A percentile compares a stretch with the other conserved stretches of the same genome.
phyloP scores from a whole-genome alignment of 2,888 invertebrate species.

The Hirtodrosophila duncani region DNA sequence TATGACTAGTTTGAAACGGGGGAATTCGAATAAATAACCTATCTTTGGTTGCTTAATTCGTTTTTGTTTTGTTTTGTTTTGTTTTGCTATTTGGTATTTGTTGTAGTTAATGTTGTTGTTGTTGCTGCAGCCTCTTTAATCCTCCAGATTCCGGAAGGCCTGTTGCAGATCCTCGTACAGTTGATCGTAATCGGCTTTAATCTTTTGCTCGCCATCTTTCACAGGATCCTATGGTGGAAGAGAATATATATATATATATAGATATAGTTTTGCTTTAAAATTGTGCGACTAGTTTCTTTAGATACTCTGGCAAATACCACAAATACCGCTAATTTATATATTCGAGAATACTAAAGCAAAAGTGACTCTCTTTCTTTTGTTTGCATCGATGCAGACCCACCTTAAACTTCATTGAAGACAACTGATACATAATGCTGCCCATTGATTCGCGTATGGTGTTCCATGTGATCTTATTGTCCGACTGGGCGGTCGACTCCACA shows the following conservation, averaged over 20 bases:
- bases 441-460: conserved; percentile 96
- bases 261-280: too few species aligned
- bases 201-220: conserved; percentile 97
- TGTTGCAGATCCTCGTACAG: conserved; percentile 96
- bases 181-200: conserved; percentile 96
- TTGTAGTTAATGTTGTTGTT: conserved; percentile 25
- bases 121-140: conserved; percentile 81
- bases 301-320: too few species aligned
- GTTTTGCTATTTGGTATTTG: conserved; percentile 25
- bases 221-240: conserved; percentile 99
- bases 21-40: conserved; percentile 68
- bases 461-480: conserved; percentile 99
- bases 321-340: too few species aligned
- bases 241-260: too few species aligned
- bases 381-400: too few species aligned
- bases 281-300: too few species aligned
- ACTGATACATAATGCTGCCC: conserved; percentile 95
- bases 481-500: conserved; percentile 97
- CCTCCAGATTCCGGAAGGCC: conserved; percentile 98
- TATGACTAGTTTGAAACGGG: conserved; percentile 63
- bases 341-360: too few species aligned
- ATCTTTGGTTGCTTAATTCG: conserved; percentile 52
- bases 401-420: conserved; percentile 99
- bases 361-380: background rate
- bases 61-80: conserved; percentile 31